Evolutionary conservation across 2,113 vertebrate species (phyloP), one percentile per base, ranked within the genome.

Genomic region (Grallaria varia): DNA sequence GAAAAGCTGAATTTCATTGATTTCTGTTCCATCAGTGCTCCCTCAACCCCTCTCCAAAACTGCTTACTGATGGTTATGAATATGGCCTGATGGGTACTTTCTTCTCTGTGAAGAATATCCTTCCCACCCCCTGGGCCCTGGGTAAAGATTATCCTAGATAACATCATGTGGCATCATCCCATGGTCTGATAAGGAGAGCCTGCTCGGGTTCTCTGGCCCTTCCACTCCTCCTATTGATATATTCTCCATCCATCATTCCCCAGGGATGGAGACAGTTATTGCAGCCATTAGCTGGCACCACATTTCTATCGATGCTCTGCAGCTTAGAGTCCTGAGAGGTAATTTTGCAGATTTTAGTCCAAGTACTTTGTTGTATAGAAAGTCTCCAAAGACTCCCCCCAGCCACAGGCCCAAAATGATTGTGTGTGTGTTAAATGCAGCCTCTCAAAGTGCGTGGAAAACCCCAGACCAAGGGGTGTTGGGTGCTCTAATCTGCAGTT

Each of bases 211-310:
- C 77, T 71, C 91, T 86, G 88, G 83, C 87, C 92, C 95, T 95
- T 96, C 66, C 86, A 94, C 92, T 76, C 59, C 87, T 93, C 68
- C 4, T 89, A 93, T 96, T 77, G 96, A 96, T 96, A 87, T 10
- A 94, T 92, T 82, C 89, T 94, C 96, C 96, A 96, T 96, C 95
- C 96, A 1, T 72, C 45, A 52, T 75, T 93, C 97, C 93, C 97
- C 24, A n/a, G 97, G 94, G 97, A 93, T 77, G 89, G 82, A 97
- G 91, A 84, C 91, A 93, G 53, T 95, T 95, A 93, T 52, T 95
- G 92, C 89, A 97, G 95, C 95, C 96, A 97, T 97, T 97, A 97
- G 94, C 96, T 97, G 97, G 97, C 97, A 97, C 97, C 96, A 96
- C 75, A 21, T 90, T 93, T 96, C 95, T 97, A 87, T 97, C 81